Evolutionary conservation across 1,140 invertebrate species (phyloP).

Genomic region (Hesperophylax magnus): DNA sequence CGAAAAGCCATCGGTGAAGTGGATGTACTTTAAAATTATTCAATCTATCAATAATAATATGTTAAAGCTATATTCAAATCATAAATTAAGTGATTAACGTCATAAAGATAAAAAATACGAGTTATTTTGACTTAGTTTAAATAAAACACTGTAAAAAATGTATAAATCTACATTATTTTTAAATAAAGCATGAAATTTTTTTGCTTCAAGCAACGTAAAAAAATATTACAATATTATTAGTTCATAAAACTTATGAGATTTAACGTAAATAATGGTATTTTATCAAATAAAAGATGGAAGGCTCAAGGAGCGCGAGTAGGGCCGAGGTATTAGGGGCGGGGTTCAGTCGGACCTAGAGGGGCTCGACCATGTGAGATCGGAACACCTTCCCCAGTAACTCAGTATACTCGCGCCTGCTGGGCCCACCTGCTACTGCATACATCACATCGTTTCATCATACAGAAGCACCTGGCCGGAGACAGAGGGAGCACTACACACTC

Average conservation of each 20-base stretch:
- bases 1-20: background rate
- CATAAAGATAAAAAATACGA: constrained; percentile 9
- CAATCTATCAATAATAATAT: constrained; percentile 18
- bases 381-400: constrained; percentile 32
- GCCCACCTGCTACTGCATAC: background rate
- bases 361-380: constrained; percentile 51
- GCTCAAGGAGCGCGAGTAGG: constrained; percentile 1
- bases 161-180: constrained; percentile 40
- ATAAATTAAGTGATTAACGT: constrained; percentile 23
- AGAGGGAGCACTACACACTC: background rate
- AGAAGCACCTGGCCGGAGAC: background rate
- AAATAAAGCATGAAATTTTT: constrained; percentile 42
- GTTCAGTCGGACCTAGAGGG: constrained; percentile 12
- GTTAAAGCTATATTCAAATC: constrained; percentile 31
- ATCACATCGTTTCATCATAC: background rate
- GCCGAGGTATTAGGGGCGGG: constrained; percentile 2
- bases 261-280: constrained; percentile 38
- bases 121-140: constrained; percentile 48
- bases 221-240: constrained; percentile 37
- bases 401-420: constrained; percentile 6
- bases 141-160: constrained; percentile 45
- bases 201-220: constrained; percentile 34
- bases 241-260: constrained; percentile 29
- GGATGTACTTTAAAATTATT: background rate
- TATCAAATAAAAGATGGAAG: constrained; percentile 3